Base-by-base conservation (phyloP, 2,888 invertebrate species). In the Caenorhabditis imperialis region DNA sequence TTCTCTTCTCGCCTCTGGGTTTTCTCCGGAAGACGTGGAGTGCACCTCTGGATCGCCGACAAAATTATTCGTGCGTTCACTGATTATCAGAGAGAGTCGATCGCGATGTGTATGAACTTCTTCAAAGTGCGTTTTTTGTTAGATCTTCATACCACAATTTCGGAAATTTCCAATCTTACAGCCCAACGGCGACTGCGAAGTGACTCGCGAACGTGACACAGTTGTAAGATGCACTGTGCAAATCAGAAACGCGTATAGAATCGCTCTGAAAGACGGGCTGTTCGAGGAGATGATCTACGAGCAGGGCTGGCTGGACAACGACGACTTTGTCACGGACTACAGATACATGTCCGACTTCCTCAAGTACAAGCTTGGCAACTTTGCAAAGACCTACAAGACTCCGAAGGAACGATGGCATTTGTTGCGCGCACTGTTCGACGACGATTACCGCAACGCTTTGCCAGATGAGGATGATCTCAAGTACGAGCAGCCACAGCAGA, bases 41-140 rank as follows among this genome's bases (percentile, higher is more conserved):
- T 99, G 55, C 99, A 99, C 92, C 96, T 97, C 88, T 99, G 99
- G 99, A 93, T 99, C 7, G 95, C 94, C 85, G 99, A 99, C 89
- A 91, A 92, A 84, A 90, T 90, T 55, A 97, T 97, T 0, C 91
- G 96, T 45, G 92, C 91, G 81, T 90, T 97, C 53, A 92, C 92
- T 72, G 91, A 92, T 77, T 90, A 91, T 7, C 93, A 92, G 0
- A 91, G 99, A 61, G 90, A 92, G 14, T 93, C 95, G 0, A 91
- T 99, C 14, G 95, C 94, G 0, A 96, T 96, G 88, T 98, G 98
- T 89, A 90, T 99, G 37, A 92, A 92, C 89, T 77, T 91, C 53
- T 88, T 90, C 61, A 89, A 89, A 86, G 90, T n/a, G n/a, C n/a
- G n/a, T n/a, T n/a, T n/a, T n/a, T n/a, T n/a, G n/a, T n/a, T n/a